phyloP scores from a whole-genome alignment of 2,113 vertebrate genomes.

The Elachura formosa region DNA sequence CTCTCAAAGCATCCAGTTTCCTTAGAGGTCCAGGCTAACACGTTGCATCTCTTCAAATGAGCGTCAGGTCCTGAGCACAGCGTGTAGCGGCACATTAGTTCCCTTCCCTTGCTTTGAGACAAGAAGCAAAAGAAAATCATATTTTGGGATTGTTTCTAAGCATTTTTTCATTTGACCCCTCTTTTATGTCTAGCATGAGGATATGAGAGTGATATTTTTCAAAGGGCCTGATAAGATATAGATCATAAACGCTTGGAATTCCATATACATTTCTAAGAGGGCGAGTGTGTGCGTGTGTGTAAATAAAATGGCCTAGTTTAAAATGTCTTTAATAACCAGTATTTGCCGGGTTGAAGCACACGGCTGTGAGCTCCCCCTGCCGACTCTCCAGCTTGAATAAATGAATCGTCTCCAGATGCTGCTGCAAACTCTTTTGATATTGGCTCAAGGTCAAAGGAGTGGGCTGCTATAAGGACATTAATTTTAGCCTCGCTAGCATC shows the following conservation, averaged over 20 bases:
- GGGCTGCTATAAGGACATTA: neutral
- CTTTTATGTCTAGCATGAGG: neutral
- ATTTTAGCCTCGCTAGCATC: neutral
- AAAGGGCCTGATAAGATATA: neutral
- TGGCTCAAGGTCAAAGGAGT: slow-evolving; percentile 59
- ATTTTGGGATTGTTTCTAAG: neutral
- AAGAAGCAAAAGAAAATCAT: neutral
- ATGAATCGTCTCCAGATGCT: neutral
- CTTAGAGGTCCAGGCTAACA: neutral
- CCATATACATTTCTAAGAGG: neutral
- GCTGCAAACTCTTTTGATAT: slow-evolving; percentile 5
- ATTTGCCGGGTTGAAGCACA: neutral
- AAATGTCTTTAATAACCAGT: neutral
- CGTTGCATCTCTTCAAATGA: neutral
- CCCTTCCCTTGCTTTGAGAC: neutral
- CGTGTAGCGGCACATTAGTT: neutral
- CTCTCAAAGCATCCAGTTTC: neutral
- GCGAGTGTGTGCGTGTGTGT: neutral
- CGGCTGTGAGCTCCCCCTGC: slow-evolving; percentile 51
- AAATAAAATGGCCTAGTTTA: slow-evolving; percentile 47
- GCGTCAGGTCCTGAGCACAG: neutral
- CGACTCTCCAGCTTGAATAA: neutral
- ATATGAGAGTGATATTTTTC: neutral
- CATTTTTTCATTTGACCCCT: neutral
- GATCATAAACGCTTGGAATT: neutral